Conservation (phyloP, 1,140 invertebrate genomes). For the Phymorhynchus buccinoides region DNA sequence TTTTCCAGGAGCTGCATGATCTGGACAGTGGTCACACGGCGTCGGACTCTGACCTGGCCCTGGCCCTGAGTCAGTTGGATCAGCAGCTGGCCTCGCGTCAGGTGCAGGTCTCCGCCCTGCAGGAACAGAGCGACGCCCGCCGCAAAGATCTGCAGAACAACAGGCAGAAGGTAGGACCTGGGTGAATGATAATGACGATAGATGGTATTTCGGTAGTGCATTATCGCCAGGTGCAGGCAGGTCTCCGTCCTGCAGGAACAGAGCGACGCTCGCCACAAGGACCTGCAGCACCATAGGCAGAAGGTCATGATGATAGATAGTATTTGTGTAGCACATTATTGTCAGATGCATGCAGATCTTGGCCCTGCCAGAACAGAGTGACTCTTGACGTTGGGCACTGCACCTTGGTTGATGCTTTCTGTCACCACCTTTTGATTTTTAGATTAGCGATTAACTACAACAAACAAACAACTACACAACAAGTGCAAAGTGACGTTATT, state of each 20-base stretch:
- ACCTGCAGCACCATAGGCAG: slow-evolving; percentile 21
- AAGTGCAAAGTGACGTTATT: no score
- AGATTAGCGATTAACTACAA: background rate
- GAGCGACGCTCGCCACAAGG: slow-evolving; percentile 20
- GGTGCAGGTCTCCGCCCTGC: slow-evolving; percentile 28
- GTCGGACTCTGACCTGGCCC: slow-evolving; percentile 13
- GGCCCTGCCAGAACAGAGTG: no score
- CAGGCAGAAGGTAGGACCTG: slow-evolving; percentile 38
- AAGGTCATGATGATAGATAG: no score
- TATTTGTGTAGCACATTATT: no score
- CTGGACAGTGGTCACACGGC: slow-evolving; percentile 35
- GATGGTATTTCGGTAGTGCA: no score
- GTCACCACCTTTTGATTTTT: no score
- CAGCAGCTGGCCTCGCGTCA: slow-evolving; percentile 20
- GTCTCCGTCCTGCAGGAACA: slow-evolving; percentile 31
- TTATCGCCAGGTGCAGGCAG: slow-evolving; percentile 10
- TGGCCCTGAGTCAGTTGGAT: slow-evolving; percentile 12
- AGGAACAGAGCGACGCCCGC: slow-evolving; percentile 21
- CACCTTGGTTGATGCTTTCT: background rate
- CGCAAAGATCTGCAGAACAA: slow-evolving; percentile 25
- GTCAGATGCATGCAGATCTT: no score
- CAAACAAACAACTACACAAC: no score
- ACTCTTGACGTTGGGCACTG: no score
- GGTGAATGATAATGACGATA: no score
- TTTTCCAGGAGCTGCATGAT: slow-evolving; percentile 49